A percentile compares a stretch with the other conserved stretches of the same genome.
Evolutionary conservation across 2,888 invertebrate genomes (phyloP).

Genomic region (Myopa testacea): DNA sequence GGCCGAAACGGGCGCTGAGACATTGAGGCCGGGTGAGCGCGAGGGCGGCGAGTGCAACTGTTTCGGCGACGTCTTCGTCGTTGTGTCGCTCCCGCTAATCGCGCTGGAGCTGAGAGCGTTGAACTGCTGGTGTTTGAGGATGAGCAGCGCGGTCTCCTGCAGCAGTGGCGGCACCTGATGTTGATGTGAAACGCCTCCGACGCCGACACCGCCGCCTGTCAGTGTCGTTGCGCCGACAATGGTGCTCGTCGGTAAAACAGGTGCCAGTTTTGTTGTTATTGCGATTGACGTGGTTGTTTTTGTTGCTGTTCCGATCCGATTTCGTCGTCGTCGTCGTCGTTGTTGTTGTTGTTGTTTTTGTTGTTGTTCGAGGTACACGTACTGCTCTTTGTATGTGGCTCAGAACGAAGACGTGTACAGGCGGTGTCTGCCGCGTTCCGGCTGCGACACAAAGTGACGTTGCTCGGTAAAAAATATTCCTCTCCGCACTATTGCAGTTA

Average conservation of each 20-base stretch:
- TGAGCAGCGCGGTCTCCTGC: slow-evolving; percentile 49
- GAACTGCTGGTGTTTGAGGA: slow-evolving; percentile 47
- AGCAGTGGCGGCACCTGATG: slow-evolving; percentile 49
- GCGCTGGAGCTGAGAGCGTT: slow-evolving; percentile 21
- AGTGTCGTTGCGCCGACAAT: slow-evolving; percentile 60
- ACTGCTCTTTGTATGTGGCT: not conserved
- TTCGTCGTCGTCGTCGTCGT: not conserved
- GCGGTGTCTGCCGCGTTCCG: slow-evolving; percentile 12
- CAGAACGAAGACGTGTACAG: not conserved
- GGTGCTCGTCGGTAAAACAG: slow-evolving; percentile 60
- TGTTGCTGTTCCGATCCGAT: not conserved
- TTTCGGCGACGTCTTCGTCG: slow-evolving; percentile 48
- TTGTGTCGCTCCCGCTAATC: slow-evolving; percentile 39
- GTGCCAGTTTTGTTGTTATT: slow-evolving; percentile 62
- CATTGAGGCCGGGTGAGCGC: slow-evolving; percentile 46
- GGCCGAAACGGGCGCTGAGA: not conserved
- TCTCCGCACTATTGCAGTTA: slow-evolving; percentile 7
- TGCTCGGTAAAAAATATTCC: not conserved
- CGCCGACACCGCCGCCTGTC: slow-evolving; percentile 37
- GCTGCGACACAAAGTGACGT: not conserved
- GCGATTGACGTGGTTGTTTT: not conserved
- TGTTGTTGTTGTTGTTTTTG: slow-evolving; percentile 6
- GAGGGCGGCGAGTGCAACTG: slow-evolving; percentile 59
- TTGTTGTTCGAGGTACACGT: not conserved
- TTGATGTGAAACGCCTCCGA: slow-evolving; percentile 44